phyloP scores from a whole-genome alignment of 1,140 invertebrate genomes.

The Zaprionus camerounensis region DNA sequence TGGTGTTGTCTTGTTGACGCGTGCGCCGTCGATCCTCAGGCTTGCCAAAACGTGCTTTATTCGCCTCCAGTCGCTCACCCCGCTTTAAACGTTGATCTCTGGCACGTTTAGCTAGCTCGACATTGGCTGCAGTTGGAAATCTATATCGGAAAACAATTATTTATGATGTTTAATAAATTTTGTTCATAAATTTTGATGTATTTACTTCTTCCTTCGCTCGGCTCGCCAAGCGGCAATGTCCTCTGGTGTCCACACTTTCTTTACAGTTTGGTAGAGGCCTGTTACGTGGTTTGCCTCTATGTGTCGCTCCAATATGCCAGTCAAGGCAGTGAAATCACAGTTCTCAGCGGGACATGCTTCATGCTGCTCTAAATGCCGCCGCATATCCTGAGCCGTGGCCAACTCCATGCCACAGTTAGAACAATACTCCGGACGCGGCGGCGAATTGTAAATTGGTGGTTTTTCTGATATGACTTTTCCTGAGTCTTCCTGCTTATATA shows the following conservation, averaged over 20 bases:
- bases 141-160: conserved; percentile 14
- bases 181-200: background rate
- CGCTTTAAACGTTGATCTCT: conserved; percentile 88
- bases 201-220: conserved; percentile 89
- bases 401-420: conserved; percentile 92
- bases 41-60: conserved; percentile 84
- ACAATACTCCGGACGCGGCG: conserved; percentile 85
- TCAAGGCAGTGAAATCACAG: conserved; percentile 92
- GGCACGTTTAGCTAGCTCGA: conserved; percentile 87
- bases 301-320: conserved; percentile 91
- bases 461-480: background rate
- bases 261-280: conserved; percentile 91
- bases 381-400: conserved; percentile 85
- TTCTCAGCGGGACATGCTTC: conserved; percentile 90
- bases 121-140: conserved; percentile 89
- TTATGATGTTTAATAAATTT: background rate
- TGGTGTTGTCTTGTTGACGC: background rate
- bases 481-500: background rate
- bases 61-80: conserved; percentile 88
- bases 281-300: conserved; percentile 92
- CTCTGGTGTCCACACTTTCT: conserved; percentile 89
- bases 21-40: conserved; percentile 66
- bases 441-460: conserved; percentile 42
- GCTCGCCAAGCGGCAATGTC: conserved; percentile 93
- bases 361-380: conserved; percentile 89